Evolutionary conservation across 1,140 invertebrate species (phyloP).

Genomic region (Drosophila paulistorum): DNA sequence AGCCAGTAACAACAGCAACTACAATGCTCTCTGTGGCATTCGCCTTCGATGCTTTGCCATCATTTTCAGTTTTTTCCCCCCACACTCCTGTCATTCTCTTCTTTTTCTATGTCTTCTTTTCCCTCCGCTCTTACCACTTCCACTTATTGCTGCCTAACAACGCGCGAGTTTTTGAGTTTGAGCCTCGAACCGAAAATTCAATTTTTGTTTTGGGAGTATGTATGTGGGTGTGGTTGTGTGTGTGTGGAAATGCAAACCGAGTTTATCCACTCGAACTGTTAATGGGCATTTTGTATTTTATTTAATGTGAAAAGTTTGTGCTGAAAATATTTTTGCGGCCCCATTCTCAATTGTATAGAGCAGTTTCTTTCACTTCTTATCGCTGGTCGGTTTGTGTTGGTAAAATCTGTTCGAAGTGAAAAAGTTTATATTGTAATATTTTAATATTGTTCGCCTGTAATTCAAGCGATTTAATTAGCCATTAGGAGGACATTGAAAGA

Average conservation of each 20-base stretch:
- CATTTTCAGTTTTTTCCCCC: conserved; percentile 34
- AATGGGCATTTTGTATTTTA: conserved; percentile 82
- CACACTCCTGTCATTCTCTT: background rate
- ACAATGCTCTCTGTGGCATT: conserved; percentile 62
- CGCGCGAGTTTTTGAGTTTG: conserved; percentile 74
- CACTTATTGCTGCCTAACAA: conserved; percentile 30
- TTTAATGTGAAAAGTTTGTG: conserved; percentile 80
- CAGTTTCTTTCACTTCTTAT: conserved; percentile 11
- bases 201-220: conserved; percentile 65
- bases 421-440: conserved; percentile 80
- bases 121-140: background rate
- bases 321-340: conserved; percentile 61
- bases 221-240: conserved; percentile 24
- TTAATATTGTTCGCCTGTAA: conserved; percentile 78
- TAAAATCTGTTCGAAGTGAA: conserved; percentile 58
- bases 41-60: conserved; percentile 68
- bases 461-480: conserved; percentile 79
- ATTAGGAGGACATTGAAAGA: conserved; percentile 48
- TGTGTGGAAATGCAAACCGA: conserved; percentile 69
- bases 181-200: conserved; percentile 74
- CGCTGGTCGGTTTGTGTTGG: conserved; percentile 24
- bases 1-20: conserved; percentile 48
- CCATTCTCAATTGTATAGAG: conserved; percentile 44
- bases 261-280: conserved; percentile 81
- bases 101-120: conserved; percentile 11